phyloP scores from a whole-genome alignment of 1,140 invertebrate species.

The Panulirus ornatus region DNA sequence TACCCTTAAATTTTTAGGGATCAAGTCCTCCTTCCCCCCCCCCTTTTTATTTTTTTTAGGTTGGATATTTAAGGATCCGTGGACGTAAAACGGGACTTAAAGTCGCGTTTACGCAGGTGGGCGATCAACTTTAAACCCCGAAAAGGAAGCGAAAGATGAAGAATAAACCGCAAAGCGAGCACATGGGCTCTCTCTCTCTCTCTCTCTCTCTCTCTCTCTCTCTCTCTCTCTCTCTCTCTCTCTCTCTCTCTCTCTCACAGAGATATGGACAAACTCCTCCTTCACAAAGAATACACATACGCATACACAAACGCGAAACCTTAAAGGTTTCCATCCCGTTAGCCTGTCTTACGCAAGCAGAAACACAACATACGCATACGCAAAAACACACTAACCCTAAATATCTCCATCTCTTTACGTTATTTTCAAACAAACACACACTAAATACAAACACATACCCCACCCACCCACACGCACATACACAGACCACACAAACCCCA shows the following conservation, averaged over 20 bases:
- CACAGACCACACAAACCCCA: too few species aligned
- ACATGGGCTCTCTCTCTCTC: conserved; percentile 33
- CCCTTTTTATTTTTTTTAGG: not conserved
- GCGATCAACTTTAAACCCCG: conserved; percentile 54
- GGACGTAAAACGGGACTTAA: conserved; percentile 42
- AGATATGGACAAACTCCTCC: too few species aligned
- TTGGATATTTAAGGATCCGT: conserved; percentile 7
- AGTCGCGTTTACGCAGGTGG: conserved; percentile 45
- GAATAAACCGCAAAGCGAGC: conserved; percentile 40
- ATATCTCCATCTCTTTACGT: too few species aligned
- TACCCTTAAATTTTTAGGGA: conserved; percentile 31
- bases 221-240: conserved; percentile 7
- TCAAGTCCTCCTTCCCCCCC: not conserved
- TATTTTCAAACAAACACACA: too few species aligned
- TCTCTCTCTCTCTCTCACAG: conserved; percentile 12
- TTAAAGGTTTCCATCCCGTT: too few species aligned
- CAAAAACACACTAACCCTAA: too few species aligned
- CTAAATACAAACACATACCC: too few species aligned
- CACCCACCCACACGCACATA: too few species aligned
- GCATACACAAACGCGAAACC: too few species aligned
- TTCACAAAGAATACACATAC: too few species aligned
- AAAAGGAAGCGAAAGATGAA: conserved; percentile 43
- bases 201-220: not conserved
- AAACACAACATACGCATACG: too few species aligned
- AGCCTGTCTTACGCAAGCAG: too few species aligned